A percentile compares a stretch with the other conserved stretches of the same genome.
phyloP scores from a whole-genome alignment of 2,888 invertebrate species.

The Protonemura montana region DNA sequence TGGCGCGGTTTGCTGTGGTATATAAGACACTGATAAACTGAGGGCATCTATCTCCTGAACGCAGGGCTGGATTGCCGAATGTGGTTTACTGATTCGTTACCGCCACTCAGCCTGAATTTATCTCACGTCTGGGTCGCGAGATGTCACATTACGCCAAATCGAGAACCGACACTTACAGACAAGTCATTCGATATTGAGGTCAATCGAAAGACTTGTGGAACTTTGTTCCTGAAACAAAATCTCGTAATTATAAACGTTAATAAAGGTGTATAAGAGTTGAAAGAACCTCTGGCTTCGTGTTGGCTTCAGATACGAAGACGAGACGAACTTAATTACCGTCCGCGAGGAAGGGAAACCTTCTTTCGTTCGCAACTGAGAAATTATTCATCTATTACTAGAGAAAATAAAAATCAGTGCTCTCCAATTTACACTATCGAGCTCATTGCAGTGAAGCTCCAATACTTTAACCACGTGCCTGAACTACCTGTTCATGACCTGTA shows the following conservation, averaged over 20 bases:
- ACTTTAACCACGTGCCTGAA: no score
- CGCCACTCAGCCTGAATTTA: slow-evolving; percentile 16
- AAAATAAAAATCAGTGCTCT: not conserved
- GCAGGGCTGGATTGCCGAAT: slow-evolving; percentile 15
- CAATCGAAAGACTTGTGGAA: not conserved
- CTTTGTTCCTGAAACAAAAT: not conserved
- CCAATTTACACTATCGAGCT: not conserved
- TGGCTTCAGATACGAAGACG: not conserved
- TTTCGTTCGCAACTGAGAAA: not conserved
- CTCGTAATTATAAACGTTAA: not conserved
- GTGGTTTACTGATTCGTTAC: slow-evolving; percentile 35
- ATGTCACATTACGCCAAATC: slow-evolving; percentile 8
- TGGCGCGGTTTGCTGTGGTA: not conserved
- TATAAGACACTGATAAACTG: slow-evolving; percentile 43
- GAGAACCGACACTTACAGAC: slow-evolving; percentile 12
- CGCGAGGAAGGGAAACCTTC: not conserved
- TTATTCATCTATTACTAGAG: not conserved
- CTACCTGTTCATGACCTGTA: no score
- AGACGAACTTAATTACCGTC: not conserved
- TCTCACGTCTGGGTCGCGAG: slow-evolving; percentile 9
- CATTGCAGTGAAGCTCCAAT: no score
- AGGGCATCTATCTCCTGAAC: slow-evolving; percentile 42
- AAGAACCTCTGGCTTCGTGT: not conserved
- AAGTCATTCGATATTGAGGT: slow-evolving; percentile 7
- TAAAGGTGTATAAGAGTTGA: not conserved